A percentile compares a stretch with the other conserved stretches of the same genome.
These are phyloP conservation scores for Pogonomyrmex californicus DNA, from an alignment of 1,140 invertebrate species.

Conservation along the genomic window DNA sequence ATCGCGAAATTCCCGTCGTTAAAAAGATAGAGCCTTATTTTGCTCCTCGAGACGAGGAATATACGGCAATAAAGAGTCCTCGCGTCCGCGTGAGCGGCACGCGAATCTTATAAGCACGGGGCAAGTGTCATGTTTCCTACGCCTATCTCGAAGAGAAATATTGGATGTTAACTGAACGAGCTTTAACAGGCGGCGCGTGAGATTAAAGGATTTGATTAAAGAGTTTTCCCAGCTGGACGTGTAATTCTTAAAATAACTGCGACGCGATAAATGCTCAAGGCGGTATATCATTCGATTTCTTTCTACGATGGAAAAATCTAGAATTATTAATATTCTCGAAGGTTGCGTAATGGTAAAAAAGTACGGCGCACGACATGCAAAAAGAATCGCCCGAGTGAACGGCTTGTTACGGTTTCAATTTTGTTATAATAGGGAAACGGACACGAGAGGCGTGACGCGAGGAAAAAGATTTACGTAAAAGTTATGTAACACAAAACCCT, in stretches of 20 bases:
- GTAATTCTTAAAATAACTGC: not conserved
- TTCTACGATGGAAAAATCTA: too few species aligned
- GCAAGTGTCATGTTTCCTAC: not conserved
- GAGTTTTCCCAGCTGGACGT: not conserved
- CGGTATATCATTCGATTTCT: too few species aligned
- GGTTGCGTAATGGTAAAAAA: not conserved
- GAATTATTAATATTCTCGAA: not conserved
- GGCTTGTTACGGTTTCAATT: conserved; percentile 8
- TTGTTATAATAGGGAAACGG: conserved; percentile 23
- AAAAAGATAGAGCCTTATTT: conserved; percentile 50
- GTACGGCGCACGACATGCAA: not conserved
- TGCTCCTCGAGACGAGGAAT: not conserved
- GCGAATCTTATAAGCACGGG: not conserved
- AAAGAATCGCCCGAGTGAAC: not conserved
- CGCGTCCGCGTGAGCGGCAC: not conserved
- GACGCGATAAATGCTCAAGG: not conserved
- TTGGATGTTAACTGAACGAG: not conserved
- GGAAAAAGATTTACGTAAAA: conserved; percentile 11
- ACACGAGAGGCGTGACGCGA: not conserved
- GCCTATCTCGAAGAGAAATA: not conserved
- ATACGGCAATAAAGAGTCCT: conserved; percentile 13
- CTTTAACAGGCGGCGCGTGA: not conserved
- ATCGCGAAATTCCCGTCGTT: conserved; percentile 34
- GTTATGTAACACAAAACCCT: not conserved
- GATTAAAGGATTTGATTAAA: too few species aligned